phyloP scores from a whole-genome alignment of 1,140 invertebrate genomes.

The Chelonus insularis region DNA sequence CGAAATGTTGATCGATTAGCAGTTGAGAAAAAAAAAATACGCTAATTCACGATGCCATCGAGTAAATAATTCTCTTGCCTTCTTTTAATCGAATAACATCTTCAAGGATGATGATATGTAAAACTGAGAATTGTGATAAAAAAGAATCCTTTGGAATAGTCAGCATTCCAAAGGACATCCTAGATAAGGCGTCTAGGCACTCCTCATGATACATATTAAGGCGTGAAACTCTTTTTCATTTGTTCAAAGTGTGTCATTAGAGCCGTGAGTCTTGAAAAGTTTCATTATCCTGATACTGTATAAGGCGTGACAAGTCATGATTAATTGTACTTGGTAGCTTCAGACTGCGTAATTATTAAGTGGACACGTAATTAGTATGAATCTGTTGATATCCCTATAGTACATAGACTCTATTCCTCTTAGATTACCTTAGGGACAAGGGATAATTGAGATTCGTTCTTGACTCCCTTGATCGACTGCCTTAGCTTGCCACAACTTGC shows the following conservation, averaged over 20 bases:
- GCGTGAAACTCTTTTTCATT: slow-evolving; percentile 15
- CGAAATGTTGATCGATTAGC: slow-evolving; percentile 3
- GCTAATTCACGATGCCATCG: no score
- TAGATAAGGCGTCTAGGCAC: background rate
- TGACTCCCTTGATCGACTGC: slow-evolving; percentile 24
- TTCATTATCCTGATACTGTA: slow-evolving; percentile 21
- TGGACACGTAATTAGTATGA: slow-evolving; percentile 31
- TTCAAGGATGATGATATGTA: no score
- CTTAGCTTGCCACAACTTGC: background rate
- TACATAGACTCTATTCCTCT: background rate
- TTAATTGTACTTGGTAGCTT: slow-evolving; percentile 28
- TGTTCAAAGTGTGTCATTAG: slow-evolving; percentile 27
- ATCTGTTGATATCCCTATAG: slow-evolving; percentile 17
- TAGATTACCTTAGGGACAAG: slow-evolving; percentile 19
- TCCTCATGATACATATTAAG: background rate
- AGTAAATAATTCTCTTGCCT: no score
- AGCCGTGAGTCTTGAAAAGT: slow-evolving; percentile 31
- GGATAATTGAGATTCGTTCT: slow-evolving; percentile 33
- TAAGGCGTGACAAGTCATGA: slow-evolving; percentile 19
- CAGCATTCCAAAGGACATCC: background rate
- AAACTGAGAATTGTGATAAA: no score
- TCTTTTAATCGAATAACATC: no score
- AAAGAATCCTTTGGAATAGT: no score
- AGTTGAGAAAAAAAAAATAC: background rate
- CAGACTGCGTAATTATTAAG: slow-evolving; percentile 31